A percentile compares a stretch with the other conserved stretches of the same genome.
These are phyloP conservation scores for Gonatopus flavifemur DNA, from an alignment of 1,140 invertebrate genomes.

Conservation along the genomic window DNA sequence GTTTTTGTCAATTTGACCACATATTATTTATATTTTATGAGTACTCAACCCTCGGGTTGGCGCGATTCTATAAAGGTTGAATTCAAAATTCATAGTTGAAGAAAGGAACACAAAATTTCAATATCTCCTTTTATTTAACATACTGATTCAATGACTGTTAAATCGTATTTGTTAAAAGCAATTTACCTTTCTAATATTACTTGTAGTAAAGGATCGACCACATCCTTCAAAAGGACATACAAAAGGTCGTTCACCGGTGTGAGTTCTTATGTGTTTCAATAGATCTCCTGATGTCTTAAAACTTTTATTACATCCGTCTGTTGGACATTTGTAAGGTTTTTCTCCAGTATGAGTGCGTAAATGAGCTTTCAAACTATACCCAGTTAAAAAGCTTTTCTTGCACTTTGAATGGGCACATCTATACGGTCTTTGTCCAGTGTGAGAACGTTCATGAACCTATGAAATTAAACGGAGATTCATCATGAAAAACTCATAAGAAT, in stretches of 20 bases:
- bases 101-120: no score
- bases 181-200: constrained; percentile 70
- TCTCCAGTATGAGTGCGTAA: constrained; percentile 71
- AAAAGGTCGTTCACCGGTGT: constrained; percentile 73
- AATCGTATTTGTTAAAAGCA: neutral
- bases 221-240: constrained; percentile 67
- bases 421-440: constrained; percentile 67
- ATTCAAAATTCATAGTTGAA: no score
- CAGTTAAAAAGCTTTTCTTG: constrained; percentile 69
- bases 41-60: no score
- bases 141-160: neutral
- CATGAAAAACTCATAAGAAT: no score
- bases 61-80: no score
- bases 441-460: constrained; percentile 69
- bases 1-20: no score
- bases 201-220: constrained; percentile 71
- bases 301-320: constrained; percentile 63
- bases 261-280: constrained; percentile 70
- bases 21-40: no score
- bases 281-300: constrained; percentile 73
- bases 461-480: no score
- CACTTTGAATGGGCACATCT: constrained; percentile 63
- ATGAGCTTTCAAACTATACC: constrained; percentile 70
- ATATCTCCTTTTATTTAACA: neutral
- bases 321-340: constrained; percentile 68